These are phyloP conservation scores for Sus cebifrons DNA, from an alignment of 2,797 vertebrate species.

Conservation along the genomic window DNA sequence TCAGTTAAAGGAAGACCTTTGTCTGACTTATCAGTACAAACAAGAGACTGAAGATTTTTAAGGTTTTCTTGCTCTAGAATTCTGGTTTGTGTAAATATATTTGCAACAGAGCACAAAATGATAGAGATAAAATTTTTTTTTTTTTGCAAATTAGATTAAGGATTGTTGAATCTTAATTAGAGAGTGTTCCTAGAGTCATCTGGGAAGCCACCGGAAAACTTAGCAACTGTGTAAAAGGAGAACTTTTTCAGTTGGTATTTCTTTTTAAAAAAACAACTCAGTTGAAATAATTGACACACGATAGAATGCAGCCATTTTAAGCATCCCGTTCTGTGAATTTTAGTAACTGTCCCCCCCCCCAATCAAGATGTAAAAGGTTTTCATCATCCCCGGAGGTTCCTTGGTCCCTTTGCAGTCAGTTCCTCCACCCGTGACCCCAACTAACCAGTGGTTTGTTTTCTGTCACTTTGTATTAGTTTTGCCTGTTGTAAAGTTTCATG, in stretches of 20 bases:
- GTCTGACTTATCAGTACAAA: conserved; percentile 33
- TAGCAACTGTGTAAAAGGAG: background rate
- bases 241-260: background rate
- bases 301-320: background rate
- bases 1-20: conserved; percentile 21
- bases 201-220: background rate
- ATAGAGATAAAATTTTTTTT: background rate
- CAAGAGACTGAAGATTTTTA: background rate
- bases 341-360: background rate
- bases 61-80: background rate
- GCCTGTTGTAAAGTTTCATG: background rate
- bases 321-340: conserved; percentile 10
- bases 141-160: conserved; percentile 30
- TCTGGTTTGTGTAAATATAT: background rate
- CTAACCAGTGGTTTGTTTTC: background rate
- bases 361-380: background rate
- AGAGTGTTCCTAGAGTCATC: background rate
- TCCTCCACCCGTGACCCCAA: background rate
- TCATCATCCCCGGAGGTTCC: background rate
- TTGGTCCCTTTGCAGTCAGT: background rate
- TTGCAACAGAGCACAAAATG: background rate
- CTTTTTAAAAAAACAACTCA: background rate
- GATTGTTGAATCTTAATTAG: background rate
- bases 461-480: conserved; percentile 37
- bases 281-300: background rate